Evolutionary conservation across 2,888 invertebrate species (phyloP).

Genomic region (Mesorhabditis spiculigera): DNA sequence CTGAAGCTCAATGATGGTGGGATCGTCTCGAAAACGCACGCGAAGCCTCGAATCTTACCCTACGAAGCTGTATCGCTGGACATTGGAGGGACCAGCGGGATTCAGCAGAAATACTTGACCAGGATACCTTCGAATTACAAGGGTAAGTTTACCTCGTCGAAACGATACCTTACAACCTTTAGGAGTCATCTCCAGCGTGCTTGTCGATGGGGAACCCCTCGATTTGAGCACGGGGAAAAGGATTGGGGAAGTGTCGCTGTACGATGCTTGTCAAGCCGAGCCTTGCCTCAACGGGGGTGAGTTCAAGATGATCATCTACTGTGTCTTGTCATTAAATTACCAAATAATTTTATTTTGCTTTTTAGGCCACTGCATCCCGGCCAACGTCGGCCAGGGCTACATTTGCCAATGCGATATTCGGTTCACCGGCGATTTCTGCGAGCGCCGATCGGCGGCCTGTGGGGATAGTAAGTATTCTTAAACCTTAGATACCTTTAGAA

Average conservation of each 20-base stretch:
- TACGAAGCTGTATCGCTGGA: not conserved
- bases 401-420: constrained; percentile 36
- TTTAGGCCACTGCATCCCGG: constrained; percentile 5
- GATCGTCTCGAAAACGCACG: not conserved
- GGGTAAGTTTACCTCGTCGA: not conserved
- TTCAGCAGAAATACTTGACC: constrained; percentile 1
- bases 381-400: constrained; percentile 29
- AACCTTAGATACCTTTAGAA: no score
- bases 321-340: no score
- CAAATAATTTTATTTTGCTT: no score
- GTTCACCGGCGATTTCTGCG: constrained; percentile 43
- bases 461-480: constrained; percentile 18
- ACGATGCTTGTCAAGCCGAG: not conserved
- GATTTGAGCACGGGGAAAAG: constrained; percentile 4
- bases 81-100: not conserved
- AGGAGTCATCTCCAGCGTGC: constrained; percentile 3
- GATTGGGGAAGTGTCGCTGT: constrained; percentile 1
- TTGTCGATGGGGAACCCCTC: not conserved
- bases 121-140: not conserved
- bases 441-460: constrained; percentile 30
- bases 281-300: constrained; percentile 1
- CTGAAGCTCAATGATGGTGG: not conserved
- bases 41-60: not conserved
- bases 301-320: not conserved
- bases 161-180: not conserved